phyloP scores from a whole-genome alignment of 2,113 vertebrate species.

The Lophura nycthemera region DNA sequence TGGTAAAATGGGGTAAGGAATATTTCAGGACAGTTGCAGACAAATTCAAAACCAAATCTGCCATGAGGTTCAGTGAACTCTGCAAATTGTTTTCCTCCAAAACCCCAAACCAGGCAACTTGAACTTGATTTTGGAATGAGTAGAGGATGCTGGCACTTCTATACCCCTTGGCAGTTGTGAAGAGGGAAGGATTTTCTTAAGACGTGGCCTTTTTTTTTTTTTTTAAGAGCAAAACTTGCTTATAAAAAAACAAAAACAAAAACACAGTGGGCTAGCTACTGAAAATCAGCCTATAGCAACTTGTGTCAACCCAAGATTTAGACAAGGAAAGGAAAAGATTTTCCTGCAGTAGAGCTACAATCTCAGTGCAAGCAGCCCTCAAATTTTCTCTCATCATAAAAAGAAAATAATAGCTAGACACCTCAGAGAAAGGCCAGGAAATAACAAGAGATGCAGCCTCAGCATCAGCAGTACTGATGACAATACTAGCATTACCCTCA shows the following conservation, averaged over 20 bases:
- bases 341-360: not conserved
- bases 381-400: not conserved
- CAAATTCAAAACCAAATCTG: conserved; percentile 29
- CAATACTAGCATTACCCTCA: not conserved
- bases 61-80: not conserved
- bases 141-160: not conserved
- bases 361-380: not conserved
- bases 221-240: not conserved
- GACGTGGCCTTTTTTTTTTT: not conserved
- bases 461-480: not conserved
- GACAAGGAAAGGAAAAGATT: not conserved
- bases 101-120: not conserved
- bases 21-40: conserved; percentile 31
- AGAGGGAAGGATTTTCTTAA: not conserved
- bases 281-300: not conserved
- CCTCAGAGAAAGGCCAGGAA: not conserved
- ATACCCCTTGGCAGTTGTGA: not conserved
- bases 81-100: conserved; percentile 14
- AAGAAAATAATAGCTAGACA: not conserved
- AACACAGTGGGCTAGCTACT: not conserved
- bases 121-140: not conserved
- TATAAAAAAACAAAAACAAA: not conserved
- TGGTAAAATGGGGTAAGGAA: conserved; percentile 12
- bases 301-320: not conserved
- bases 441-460: not conserved